Conservation (phyloP, 2,797 vertebrate genomes). For the Tympanoctomys barrerae region DNA sequence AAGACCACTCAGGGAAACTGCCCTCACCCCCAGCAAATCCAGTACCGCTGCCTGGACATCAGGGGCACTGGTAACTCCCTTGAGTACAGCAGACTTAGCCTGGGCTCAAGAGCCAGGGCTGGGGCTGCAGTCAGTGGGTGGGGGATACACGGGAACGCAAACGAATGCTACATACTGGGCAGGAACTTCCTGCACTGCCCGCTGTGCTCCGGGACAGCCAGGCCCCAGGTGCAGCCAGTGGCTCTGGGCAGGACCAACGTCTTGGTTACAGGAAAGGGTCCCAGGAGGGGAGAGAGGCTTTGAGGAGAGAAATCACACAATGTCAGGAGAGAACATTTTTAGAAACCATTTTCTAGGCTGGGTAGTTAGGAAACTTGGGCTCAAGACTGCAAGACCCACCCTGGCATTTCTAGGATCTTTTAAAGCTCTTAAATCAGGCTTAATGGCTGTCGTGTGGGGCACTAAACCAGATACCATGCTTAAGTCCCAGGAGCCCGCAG, state of each 20-base stretch:
- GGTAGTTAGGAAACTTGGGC: neutral
- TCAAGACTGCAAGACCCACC: neutral
- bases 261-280: slow-evolving; percentile 47
- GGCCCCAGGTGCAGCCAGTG: neutral
- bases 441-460: neutral
- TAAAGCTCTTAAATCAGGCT: neutral
- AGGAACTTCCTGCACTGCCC: neutral
- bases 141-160: neutral
- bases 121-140: neutral
- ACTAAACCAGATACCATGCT: neutral
- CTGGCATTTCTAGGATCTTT: neutral
- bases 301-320: neutral
- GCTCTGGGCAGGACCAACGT: neutral
- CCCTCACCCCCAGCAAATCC: neutral
- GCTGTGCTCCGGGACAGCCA: neutral
- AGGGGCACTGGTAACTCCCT: neutral
- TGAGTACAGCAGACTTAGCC: neutral
- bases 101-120: neutral
- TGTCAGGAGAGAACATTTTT: slow-evolving; percentile 6
- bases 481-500: neutral
- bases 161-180: neutral
- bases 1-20: neutral
- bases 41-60: neutral
- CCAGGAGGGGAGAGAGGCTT: neutral
- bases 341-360: neutral